Evolutionary conservation across 2,797 vertebrate genomes (phyloP).

Genomic region (Lagorchestes hirsutus): DNA sequence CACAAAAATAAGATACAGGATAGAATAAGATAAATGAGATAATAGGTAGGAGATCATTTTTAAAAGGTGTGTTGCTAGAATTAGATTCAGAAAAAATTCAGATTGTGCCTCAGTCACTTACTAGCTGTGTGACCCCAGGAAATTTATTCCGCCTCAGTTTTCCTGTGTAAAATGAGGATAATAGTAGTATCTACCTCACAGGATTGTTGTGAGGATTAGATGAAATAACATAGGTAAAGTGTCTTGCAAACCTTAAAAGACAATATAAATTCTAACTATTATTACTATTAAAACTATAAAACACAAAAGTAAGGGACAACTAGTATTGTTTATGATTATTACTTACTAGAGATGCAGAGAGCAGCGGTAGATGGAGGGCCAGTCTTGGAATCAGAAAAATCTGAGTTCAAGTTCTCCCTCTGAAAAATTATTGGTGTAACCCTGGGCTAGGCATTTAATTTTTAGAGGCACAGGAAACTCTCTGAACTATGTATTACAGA

Average conservation of each 20-base stretch:
- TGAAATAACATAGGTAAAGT: not conserved
- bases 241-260: not conserved
- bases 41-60: not conserved
- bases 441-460: not conserved
- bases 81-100: not conserved
- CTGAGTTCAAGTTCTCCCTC: not conserved
- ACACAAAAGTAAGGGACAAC: not conserved
- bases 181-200: not conserved
- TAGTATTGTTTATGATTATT: not conserved
- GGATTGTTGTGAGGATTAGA: not conserved
- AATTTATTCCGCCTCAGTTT: not conserved
- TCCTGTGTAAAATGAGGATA: not conserved
- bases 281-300: not conserved
- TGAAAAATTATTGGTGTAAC: not conserved
- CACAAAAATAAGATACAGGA: not conserved
- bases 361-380: not conserved
- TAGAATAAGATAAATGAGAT: not conserved
- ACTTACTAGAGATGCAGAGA: not conserved
- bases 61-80: not conserved
- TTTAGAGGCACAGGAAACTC: not conserved
- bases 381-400: not conserved
- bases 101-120: not conserved
- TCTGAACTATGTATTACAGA: not conserved
- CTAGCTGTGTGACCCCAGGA: not conserved
- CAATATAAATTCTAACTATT: not conserved